Base-by-base conservation (phyloP, 2,888 invertebrate species). In the Caprella mutica region DNA sequence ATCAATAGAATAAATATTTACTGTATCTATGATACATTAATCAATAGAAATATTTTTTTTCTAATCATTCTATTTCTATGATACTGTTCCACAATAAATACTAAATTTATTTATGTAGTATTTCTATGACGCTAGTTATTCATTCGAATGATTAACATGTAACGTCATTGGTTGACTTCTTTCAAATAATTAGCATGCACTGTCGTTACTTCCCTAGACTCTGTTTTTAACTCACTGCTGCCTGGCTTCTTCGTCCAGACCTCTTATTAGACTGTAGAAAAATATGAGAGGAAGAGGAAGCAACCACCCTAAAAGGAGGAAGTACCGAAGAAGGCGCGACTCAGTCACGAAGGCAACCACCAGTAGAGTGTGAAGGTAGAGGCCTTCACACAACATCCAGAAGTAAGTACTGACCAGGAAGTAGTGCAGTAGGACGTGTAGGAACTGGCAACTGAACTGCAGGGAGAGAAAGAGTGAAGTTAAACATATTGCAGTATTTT, bases 371-470 rank as follows among this genome's bases (percentile, higher is more conserved):
- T 93, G 93, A 66, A 94, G 79, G 74, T 93, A 93, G 66, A 92
- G 80, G 0, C 92, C 92, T 74, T 92, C 92, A 75, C 90, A 90
- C 69, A 94, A 79, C 92, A 93, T 94, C 94, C 94, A 94, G 67
- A 89, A 84, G 76, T 93, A 94, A 76, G 88, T 93, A 69, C 88
- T 87, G 60, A 92, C 79, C 67, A 93, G 79, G 70, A 88, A 89
- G 74, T 89, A 91, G 74, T 90, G 88, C 52, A 89, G 80, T 48
- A 85, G 72, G 29, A 87, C 82, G 76, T 91, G 86, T 48, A 93
- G 77, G 54, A 80, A 75, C 67, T 86, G 84, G 73, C 94, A 94
- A 77, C 84, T 83, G 14, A 79, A 73, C 81, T 62, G 55, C 6
- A 33, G 29, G 26, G 17, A 14, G 21, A 26, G 17, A 24, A 21